phyloP scores from a whole-genome alignment of 92 coral and sea anemone species.

The Porites lobata region DNA sequence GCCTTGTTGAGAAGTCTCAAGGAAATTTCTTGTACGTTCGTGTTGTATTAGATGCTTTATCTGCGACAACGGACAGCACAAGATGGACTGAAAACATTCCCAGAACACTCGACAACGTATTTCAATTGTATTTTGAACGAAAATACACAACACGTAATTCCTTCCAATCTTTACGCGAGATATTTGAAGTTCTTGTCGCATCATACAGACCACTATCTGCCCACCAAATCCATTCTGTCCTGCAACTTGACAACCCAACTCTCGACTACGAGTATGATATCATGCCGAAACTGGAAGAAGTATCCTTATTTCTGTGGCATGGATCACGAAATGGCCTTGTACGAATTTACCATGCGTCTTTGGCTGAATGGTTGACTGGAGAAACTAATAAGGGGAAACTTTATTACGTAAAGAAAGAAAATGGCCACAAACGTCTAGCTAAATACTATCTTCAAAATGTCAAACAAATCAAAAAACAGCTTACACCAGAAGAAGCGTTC shows the following conservation, averaged over 20 bases:
- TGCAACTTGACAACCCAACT: not conserved
- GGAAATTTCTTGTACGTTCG: slow-evolving; percentile 57
- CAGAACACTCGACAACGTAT: not conserved
- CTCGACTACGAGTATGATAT: slow-evolving; percentile 27
- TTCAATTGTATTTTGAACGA: slow-evolving; percentile 3
- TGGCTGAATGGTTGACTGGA: not conserved
- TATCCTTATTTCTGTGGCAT: slow-evolving; percentile 34
- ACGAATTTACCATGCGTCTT: not conserved
- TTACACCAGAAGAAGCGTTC: not conserved
- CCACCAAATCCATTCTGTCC: not conserved
- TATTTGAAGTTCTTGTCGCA: not conserved
- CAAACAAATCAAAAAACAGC: too few species aligned
- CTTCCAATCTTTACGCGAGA: not conserved
- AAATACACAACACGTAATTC: not conserved
- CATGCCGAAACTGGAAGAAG: slow-evolving; percentile 9
- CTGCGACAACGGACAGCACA: not conserved
- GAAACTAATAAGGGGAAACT: not conserved
- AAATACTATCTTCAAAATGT: slow-evolving; percentile 7
- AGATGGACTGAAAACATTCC: not conserved
- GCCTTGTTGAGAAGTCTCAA: slow-evolving; percentile 62
- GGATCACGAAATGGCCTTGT: slow-evolving; percentile 9
- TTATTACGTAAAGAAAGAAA: slow-evolving; percentile 33
- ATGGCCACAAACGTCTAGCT: slow-evolving; percentile 33
- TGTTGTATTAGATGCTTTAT: slow-evolving; percentile 42
- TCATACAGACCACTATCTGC: not conserved